phyloP scores from a whole-genome alignment of 92 coral and sea anemone genomes.

The Porites evermanni region DNA sequence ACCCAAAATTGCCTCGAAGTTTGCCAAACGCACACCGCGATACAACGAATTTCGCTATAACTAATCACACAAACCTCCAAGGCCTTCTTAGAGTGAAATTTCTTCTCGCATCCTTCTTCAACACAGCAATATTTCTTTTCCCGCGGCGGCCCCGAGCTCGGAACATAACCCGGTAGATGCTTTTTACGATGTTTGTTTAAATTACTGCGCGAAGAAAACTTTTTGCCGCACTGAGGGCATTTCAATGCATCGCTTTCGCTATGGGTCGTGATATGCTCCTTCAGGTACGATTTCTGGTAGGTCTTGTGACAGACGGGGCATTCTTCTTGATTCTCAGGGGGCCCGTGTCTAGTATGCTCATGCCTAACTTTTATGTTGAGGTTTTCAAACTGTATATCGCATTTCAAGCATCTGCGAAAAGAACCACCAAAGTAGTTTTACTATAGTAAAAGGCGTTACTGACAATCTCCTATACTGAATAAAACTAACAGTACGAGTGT shows the following conservation, averaged over 20 bases:
- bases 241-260: slow-evolving; percentile 60
- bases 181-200: slow-evolving; percentile 80
- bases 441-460: background rate
- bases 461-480: no score
- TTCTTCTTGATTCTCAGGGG: slow-evolving; percentile 18
- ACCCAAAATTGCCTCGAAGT: no score
- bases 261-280: slow-evolving; percentile 76
- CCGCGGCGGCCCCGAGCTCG: slow-evolving; percentile 46
- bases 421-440: background rate
- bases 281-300: slow-evolving; percentile 65
- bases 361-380: slow-evolving; percentile 58
- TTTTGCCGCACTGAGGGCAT: slow-evolving; percentile 77
- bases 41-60: background rate
- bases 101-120: slow-evolving; percentile 69
- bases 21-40: no score
- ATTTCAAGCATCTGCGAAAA: slow-evolving; percentile 52
- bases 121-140: slow-evolving; percentile 66
- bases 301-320: slow-evolving; percentile 81
- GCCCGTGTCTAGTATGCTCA: slow-evolving; percentile 53
- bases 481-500: no score
- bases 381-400: slow-evolving; percentile 63
- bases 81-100: slow-evolving; percentile 71
- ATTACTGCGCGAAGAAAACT: slow-evolving; percentile 84
- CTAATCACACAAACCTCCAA: slow-evolving; percentile 58
- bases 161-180: slow-evolving; percentile 76